A percentile compares a stretch with the other conserved stretches of the same genome.
These are phyloP conservation scores for Nomada lathburiana DNA, from an alignment of 2,888 invertebrate genomes.

Conservation along the genomic window DNA sequence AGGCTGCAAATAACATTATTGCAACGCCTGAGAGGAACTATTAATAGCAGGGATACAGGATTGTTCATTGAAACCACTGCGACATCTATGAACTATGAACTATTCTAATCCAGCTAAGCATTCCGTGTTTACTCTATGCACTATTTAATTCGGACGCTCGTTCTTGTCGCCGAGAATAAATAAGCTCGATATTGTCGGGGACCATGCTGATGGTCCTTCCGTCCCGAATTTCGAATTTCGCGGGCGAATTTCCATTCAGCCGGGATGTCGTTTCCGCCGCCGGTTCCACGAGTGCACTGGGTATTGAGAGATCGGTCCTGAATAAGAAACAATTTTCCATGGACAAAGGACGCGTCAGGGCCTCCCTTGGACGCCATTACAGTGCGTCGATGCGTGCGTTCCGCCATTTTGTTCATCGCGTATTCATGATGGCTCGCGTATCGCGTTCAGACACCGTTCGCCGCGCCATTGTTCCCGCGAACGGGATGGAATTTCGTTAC, in stretches of 20 bases:
- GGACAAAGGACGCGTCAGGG: background rate
- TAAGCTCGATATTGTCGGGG: background rate
- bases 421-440: constrained; percentile 8
- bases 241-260: background rate
- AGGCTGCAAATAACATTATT: no score
- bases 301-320: background rate
- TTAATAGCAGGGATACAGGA: no score
- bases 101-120: no score
- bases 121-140: no score
- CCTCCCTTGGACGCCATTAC: background rate
- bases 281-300: background rate
- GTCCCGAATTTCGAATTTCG: background rate
- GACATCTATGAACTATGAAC: no score
- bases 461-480: constrained; percentile 3
- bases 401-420: constrained; percentile 19
- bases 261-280: background rate
- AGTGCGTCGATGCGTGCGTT: background rate
- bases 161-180: background rate
- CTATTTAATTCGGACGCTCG: background rate
- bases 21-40: no score
- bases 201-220: background rate
- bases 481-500: constrained; percentile 26
- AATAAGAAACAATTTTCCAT: constrained; percentile 1
- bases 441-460: constrained; percentile 5
- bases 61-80: no score